Base-by-base conservation (phyloP, 2,888 invertebrate genomes). In the Ommatoiulus sabulosus region DNA sequence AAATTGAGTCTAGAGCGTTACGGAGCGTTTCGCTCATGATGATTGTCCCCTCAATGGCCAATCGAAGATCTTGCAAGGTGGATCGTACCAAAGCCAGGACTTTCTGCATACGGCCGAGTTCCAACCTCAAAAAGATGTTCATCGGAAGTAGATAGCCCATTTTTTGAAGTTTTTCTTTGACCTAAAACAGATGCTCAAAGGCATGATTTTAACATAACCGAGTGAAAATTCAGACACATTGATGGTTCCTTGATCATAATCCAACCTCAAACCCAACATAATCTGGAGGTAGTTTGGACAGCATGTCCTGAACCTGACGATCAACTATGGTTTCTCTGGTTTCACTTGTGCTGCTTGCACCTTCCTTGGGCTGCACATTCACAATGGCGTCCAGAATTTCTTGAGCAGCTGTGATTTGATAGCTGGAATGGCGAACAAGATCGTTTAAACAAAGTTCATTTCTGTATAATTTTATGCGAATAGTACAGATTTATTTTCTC, bases 341-440 rank as follows among this genome's bases (percentile, higher is more conserved):
- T 93, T 99, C 98, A 0, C 98, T 98, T 0, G 97, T 97, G 35
- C 95, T 95, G 57, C 92, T 93, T 0, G 97, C 97, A 1, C 98
- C 97, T 93, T 99, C 98, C 92, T 99, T 99, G 0, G 99, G 99
- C 92, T 99, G 98, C n/a, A 99, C 98, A 92, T 95, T 98, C 84
- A 99, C 94, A 91, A 99, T 98, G 0, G 98, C 98, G 92, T 98
- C 97, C 91, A 99, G 94, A 92, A 99, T 98, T 90, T 94, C 96
- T 93, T 93, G 92, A 44, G 98, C 97, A 86, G 97, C 97, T 92
- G 98, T 98, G 90, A 98, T 99, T 93, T 98, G 98, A 93, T 98
- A 94, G n/a, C 94, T 94, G 91, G 3, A 90, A 87, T 80, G 5
- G 15, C 80, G 87, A 57, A n/a, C 20, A 52, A 4, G 52, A 20